Evolutionary conservation across 2,888 invertebrate species (phyloP).

Genomic region (Thera britannica): DNA sequence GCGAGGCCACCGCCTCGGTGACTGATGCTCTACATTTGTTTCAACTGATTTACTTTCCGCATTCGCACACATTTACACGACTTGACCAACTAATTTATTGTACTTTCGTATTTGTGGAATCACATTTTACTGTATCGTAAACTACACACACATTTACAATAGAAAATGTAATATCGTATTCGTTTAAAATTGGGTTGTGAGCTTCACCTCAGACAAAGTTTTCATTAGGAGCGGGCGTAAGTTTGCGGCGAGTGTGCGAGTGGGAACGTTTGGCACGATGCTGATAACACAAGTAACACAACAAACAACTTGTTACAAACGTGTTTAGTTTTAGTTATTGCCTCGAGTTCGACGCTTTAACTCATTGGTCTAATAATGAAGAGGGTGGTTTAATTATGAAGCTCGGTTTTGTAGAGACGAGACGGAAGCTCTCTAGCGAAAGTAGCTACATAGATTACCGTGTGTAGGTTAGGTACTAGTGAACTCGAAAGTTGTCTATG

Average conservation of each 20-base stretch:
- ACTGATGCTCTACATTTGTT: conserved; percentile 82
- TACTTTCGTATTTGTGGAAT: conserved; percentile 50
- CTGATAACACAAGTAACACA: conserved; percentile 85
- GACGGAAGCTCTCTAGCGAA: conserved; percentile 38
- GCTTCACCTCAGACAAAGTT: conserved; percentile 75
- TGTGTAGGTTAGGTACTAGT: conserved; percentile 23
- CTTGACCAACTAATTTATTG: conserved; percentile 57
- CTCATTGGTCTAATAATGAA: conserved; percentile 81
- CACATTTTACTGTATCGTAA: conserved; percentile 20
- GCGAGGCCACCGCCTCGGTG: conserved; percentile 60
- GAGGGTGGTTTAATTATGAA: conserved; percentile 67
- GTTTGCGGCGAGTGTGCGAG: conserved; percentile 77
- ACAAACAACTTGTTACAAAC: conserved; percentile 85
- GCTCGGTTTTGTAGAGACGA: conserved; percentile 58
- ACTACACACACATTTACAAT: conserved; percentile 27
- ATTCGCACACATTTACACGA: conserved; percentile 64
- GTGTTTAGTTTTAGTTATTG: conserved; percentile 84
- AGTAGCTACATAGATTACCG: conserved; percentile 18
- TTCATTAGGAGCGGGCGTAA: conserved; percentile 77
- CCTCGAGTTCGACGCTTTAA: conserved; percentile 80
- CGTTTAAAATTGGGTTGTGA: conserved; percentile 62
- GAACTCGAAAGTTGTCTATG: conserved; percentile 14
- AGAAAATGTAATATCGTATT: conserved; percentile 43
- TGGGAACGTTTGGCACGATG: conserved; percentile 77
- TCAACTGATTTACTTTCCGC: conserved; percentile 79